These are phyloP conservation scores for Oeneis ivallda DNA, from an alignment of 2,888 invertebrate genomes.

Conservation along the genomic window DNA sequence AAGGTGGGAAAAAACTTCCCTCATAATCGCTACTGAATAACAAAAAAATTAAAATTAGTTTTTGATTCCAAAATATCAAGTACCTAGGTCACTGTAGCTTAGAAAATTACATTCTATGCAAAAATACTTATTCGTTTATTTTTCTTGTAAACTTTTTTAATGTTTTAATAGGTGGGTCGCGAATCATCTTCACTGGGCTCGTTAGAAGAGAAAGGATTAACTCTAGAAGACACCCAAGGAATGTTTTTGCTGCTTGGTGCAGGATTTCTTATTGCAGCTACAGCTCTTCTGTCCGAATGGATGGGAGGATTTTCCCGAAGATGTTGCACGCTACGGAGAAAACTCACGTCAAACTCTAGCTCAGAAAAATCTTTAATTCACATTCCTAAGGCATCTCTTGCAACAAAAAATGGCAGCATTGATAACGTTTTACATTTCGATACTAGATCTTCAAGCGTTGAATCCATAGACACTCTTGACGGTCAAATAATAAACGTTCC, in stretches of 20 bases:
- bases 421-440: constrained; percentile 50
- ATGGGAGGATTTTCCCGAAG: constrained; percentile 85
- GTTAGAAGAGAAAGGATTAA: constrained; percentile 87
- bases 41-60: too few relatives aligned
- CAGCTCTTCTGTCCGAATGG: constrained; percentile 85
- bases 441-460: constrained; percentile 51
- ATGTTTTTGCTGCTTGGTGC: constrained; percentile 88
- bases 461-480: constrained; percentile 61
- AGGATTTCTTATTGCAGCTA: constrained; percentile 85
- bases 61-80: too few relatives aligned
- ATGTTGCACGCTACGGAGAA: constrained; percentile 55
- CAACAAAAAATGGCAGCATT: constrained; percentile 38
- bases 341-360: constrained; percentile 41
- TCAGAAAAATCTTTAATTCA: constrained; percentile 53
- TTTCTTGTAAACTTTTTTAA: background rate
- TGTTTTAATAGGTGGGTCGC: constrained; percentile 60
- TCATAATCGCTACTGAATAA: background rate
- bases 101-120: too few relatives aligned
- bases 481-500: constrained; percentile 65
- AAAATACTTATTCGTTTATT: background rate
- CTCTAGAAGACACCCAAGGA: constrained; percentile 90
- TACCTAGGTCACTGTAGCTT: too few relatives aligned
- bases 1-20: too few relatives aligned
- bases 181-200: constrained; percentile 66
- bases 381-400: constrained; percentile 43